Base-by-base conservation (phyloP, 2,797 vertebrate genomes). In the Schizopygopsis pylzovi region DNA sequence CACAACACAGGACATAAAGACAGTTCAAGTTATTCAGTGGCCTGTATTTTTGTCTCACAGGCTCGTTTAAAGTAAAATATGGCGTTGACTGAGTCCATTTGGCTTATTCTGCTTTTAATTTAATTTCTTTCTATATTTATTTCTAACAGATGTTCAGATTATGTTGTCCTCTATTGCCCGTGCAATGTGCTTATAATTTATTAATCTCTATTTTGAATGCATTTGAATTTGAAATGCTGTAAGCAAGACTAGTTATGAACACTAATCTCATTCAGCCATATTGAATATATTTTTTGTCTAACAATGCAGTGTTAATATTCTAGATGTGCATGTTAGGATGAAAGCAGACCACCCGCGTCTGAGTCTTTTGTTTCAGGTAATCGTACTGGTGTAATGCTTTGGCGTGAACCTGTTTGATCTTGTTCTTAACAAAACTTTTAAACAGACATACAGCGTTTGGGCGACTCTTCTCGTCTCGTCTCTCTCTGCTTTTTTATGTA, bases 401-500 rank as follows among this genome's bases (percentile, higher is more conserved):
- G 15, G 8, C 28, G n/a, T 67, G 10, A 54, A 59, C 52, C 49
- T 82, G 37, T 82, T 82, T 72, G 49, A 59, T 56, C 49, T 43
- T 41, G 65, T 56, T 80, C 61, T 33, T 63, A 37, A 37, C 65
- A 18, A 65, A 79, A 67, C 78, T 80, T 80, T 67, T 65, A n/a
- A 25, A 61, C 12, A 4, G 49, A 10, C 22, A 22, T 61, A 16
- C 63, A 65, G 28, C 6, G 75, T n/a, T 63, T 25, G 18, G 43
- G 33, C 12, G 6, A 61, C 13, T 49, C 18, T 41, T 47, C 79
- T 39, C 9, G 37, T 59, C 59, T 63, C 22, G 4, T 80, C 79
- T 54, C 25, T 71, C 61, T 80, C 76, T 37, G 25, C 49, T 37
- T 79, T 52, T 49, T 71, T 72, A 70, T 80, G 68, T 80, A 25